These are phyloP conservation scores for Saguinus imperator DNA, from an alignment of 2,113 vertebrate genomes.

Conservation along the genomic window DNA sequence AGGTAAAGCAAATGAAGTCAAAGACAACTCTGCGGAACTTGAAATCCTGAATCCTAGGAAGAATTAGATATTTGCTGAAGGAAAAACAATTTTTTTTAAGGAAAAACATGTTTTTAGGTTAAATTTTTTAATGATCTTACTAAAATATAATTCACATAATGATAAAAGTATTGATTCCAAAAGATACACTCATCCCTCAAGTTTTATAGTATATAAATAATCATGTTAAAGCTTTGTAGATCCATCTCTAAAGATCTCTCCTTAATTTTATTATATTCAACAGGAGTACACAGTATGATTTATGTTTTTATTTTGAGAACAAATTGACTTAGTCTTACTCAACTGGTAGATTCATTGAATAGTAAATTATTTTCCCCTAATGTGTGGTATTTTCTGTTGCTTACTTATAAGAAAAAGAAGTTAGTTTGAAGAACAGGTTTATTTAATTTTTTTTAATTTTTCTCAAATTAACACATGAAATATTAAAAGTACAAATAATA, in stretches of 20 bases:
- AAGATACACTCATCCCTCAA: neutral
- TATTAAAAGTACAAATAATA: slow-evolving; percentile 18
- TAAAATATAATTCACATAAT: neutral
- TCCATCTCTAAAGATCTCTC: neutral
- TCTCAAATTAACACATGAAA: neutral
- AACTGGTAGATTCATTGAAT: neutral
- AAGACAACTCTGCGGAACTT: neutral
- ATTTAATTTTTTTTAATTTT: neutral
- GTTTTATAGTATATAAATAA: neutral
- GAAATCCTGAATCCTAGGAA: neutral
- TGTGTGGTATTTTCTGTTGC: neutral
- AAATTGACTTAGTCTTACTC: neutral
- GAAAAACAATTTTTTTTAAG: neutral
- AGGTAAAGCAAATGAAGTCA: slow-evolving; percentile 82
- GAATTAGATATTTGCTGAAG: neutral
- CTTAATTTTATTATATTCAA: slow-evolving; percentile 26
- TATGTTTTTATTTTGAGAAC: slow-evolving; percentile 38
- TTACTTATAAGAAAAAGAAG: neutral
- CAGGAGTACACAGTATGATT: neutral
- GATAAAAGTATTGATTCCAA: neutral
- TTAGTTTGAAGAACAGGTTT: slow-evolving; percentile 5
- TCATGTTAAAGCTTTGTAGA: neutral
- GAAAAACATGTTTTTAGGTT: neutral
- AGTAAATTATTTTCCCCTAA: neutral
- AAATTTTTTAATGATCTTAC: neutral